Conservation (phyloP, 2,113 vertebrate genomes). For the Nymphicus hollandicus region DNA sequence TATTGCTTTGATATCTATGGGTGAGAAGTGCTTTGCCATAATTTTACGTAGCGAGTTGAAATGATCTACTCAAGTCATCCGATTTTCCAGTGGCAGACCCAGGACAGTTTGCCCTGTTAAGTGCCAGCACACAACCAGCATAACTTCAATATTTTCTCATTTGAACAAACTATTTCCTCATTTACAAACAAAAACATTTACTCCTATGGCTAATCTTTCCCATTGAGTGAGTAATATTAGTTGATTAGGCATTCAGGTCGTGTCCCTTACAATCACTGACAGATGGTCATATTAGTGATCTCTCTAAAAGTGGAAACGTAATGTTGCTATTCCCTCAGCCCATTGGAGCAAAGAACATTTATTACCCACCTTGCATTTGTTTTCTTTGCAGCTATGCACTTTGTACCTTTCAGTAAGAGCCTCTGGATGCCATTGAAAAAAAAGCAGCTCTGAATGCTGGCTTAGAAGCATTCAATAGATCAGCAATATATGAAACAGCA, state of each 20-base stretch:
- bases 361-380: not conserved
- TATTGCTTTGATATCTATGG: not conserved
- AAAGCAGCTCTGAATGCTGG: not conserved
- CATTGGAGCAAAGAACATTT: constrained; percentile 15
- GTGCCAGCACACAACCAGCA: not conserved
- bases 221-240: not conserved
- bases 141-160: not conserved
- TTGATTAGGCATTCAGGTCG: not conserved
- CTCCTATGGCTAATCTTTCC: not conserved
- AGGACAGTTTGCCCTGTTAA: not conserved
- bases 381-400: not conserved
- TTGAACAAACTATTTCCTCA: not conserved
- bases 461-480: not conserved
- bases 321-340: not conserved
- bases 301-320: not conserved
- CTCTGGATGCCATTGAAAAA: not conserved
- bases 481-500: not conserved
- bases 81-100: not conserved
- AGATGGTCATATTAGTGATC: not conserved
- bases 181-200: not conserved
- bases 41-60: not conserved
- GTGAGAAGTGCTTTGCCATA: not conserved
- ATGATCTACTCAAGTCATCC: not conserved
- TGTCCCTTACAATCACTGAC: not conserved
- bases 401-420: not conserved